phyloP scores from a whole-genome alignment of 2,113 vertebrate genomes.

The Ardeotis arabs region DNA sequence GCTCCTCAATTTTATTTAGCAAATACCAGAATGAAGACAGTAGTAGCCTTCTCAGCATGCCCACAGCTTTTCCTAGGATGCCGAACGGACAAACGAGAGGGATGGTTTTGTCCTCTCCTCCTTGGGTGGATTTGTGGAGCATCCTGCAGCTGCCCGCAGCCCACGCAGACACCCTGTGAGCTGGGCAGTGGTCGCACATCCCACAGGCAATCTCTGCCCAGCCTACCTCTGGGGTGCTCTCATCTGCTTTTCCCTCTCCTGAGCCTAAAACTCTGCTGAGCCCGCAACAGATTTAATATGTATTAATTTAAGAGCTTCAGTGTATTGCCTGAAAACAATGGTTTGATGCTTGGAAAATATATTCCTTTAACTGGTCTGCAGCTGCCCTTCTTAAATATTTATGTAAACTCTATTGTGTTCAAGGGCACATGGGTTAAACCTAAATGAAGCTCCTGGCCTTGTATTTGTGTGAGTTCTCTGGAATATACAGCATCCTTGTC shows the following conservation, averaged over 20 bases:
- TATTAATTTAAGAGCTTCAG: constrained; percentile 42
- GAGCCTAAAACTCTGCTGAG: constrained; percentile 27
- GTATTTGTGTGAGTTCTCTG: neutral
- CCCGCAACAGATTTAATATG: constrained; percentile 28
- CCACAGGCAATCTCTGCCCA: neutral
- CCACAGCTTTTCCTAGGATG: neutral
- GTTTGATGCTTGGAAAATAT: constrained; percentile 35
- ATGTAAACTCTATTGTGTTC: constrained; percentile 23
- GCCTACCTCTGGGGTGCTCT: neutral
- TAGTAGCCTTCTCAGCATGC: neutral
- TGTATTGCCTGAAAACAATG: constrained; percentile 44
- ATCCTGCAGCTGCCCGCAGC: neutral
- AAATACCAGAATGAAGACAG: constrained; percentile 6
- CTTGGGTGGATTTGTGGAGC: fast-evolving
- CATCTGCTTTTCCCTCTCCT: constrained; percentile 10
- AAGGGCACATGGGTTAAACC: constrained; percentile 15
- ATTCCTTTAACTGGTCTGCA: constrained; percentile 39
- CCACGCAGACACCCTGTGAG: neutral
- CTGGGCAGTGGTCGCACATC: fast-evolving
- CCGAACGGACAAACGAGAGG: neutral
- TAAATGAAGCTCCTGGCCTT: neutral
- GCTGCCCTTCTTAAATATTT: constrained; percentile 42
- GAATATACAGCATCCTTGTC: neutral
- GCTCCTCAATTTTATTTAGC: constrained; percentile 34
- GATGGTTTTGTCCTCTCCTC: neutral